Evolutionary conservation across 1,140 invertebrate genomes (phyloP), one percentile per base, ranked within the genome.

Genomic region (Orussus abietinus): DNA sequence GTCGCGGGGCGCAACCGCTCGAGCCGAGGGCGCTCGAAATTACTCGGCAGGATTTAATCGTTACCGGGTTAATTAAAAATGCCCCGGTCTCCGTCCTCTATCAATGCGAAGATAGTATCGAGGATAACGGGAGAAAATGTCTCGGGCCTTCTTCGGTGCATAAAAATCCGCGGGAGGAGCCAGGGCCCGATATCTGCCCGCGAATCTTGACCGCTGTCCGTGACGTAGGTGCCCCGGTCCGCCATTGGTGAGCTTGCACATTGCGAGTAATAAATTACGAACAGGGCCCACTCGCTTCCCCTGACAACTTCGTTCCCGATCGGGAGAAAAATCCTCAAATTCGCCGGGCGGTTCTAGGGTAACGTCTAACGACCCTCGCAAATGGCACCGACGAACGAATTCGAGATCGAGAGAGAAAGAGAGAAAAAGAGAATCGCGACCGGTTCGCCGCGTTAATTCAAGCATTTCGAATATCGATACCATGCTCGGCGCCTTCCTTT

Each of bases 1-100:
- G n/a, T n/a, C n/a, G n/a, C n/a, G n/a, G n/a, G n/a, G n/a, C n/a
- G n/a, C n/a, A n/a, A n/a, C n/a, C n/a, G n/a, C n/a, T n/a, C 32
- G 38, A 41, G 28, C 18, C 18, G 19, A 20, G 40, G 55, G 36
- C 45, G 51, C 28, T 40, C 45, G 52, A 67, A 69, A 69, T 69
- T 69, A 69, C 64, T 64, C 53, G 59, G 52, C 59, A 49, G 55
- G 58, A 66, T 67, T 67, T 59, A 65, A 69, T 67, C 62, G 58
- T 46, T 19, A 26, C 32, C 49, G 37, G 38, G 52, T 48, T 57
- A 56, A 68, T 68, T 65, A 66, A 69, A 69, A 65, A 69, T 66
- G 56, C 52, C 50, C 55, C 51, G 42, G 35, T 47, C 43, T 42
- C 31, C 38, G 35, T 30, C 34, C 47, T 51, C 62, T 59, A 53